Evolutionary conservation across 1,140 invertebrate genomes (phyloP).

Genomic region (Phymorhynchus buccinoides): DNA sequence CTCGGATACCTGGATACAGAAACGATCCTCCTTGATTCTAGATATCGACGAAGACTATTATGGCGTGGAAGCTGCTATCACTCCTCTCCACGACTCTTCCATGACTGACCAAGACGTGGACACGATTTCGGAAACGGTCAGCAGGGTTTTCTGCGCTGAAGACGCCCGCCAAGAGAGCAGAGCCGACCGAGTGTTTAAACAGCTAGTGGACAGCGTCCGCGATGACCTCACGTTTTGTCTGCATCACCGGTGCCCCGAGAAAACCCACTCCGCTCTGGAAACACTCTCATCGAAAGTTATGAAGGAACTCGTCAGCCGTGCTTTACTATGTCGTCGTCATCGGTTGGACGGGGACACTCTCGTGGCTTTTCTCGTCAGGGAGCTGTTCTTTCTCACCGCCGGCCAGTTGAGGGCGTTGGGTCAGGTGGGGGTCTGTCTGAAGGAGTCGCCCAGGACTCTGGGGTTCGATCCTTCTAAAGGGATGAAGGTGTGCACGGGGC

Average conservation of each 20-base stretch:
- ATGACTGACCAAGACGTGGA: neutral
- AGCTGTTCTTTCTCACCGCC: neutral
- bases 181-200: conserved; percentile 25
- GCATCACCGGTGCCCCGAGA: neutral
- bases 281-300: neutral
- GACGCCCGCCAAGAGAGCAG: conserved; percentile 11
- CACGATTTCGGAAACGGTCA: neutral
- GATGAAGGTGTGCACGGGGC: conserved; percentile 21
- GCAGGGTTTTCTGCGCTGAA: conserved; percentile 19
- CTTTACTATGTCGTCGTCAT: neutral
- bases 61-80: conserved; percentile 56
- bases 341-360: neutral
- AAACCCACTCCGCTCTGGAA: neutral
- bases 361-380: neutral
- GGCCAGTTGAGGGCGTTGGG: conserved; percentile 17
- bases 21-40: conserved; percentile 51
- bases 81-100: conserved; percentile 42
- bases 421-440: conserved; percentile 34
- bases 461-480: conserved; percentile 15
- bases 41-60: conserved; percentile 69
- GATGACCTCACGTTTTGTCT: neutral
- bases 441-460: neutral
- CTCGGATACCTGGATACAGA: conserved; percentile 18
- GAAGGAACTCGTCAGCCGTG: neutral
- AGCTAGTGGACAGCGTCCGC: neutral